A percentile compares a stretch with the other conserved stretches of the same genome.
Conservation (phyloP, 2,888 invertebrate species). For the Lepidochitona cinerea region DNA sequence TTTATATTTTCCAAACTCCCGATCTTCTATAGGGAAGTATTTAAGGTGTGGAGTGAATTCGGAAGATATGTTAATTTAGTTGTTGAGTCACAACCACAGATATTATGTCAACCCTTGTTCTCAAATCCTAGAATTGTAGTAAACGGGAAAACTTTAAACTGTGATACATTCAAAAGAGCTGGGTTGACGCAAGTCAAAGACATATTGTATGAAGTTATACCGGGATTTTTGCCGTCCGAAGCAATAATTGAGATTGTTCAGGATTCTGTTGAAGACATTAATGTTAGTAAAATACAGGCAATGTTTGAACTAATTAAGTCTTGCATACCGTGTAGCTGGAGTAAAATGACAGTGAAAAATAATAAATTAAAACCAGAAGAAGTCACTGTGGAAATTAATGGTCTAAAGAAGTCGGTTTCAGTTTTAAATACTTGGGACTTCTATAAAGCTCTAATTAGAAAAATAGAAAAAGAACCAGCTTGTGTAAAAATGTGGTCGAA, state of each 20-base stretch:
- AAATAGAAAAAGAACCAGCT: neutral
- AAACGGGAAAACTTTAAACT: neutral
- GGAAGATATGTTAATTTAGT: too few relatives aligned
- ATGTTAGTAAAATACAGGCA: neutral
- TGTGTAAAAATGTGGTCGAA: neutral
- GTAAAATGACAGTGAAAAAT: too few relatives aligned
- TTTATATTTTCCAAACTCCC: too few relatives aligned
- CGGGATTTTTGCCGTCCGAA: neutral
- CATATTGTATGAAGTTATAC: neutral
- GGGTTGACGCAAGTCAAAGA: neutral
- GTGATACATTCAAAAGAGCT: neutral
- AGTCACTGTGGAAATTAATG: too few relatives aligned
- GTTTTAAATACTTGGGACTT: neutral
- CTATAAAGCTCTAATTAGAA: neutral
- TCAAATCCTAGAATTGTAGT: neutral
- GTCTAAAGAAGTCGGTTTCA: neutral
- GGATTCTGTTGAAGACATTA: neutral
- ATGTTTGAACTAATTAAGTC: neutral
- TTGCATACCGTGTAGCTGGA: neutral
- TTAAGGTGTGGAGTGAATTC: too few relatives aligned
- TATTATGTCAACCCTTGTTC: neutral
- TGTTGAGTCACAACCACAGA: too few relatives aligned
- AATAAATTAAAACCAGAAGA: too few relatives aligned
- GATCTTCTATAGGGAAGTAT: too few relatives aligned
- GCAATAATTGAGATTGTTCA: neutral